Conservation (phyloP, 2,113 vertebrate species). For the Antechinus flavipes region DNA sequence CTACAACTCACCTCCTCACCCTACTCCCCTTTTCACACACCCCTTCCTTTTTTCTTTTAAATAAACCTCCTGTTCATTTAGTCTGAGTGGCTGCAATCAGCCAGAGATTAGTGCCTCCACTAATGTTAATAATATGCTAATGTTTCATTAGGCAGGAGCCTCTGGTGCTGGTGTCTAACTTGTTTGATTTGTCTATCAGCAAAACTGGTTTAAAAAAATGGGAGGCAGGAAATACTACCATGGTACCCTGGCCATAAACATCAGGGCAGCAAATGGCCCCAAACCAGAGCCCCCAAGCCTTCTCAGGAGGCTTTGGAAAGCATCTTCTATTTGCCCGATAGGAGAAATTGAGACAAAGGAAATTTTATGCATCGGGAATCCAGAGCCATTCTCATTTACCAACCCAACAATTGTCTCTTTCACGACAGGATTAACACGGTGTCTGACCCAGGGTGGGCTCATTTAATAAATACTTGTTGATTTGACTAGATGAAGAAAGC, state of each 20-base stretch:
- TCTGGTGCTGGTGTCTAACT: conserved; percentile 84
- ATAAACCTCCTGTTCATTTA: conserved; percentile 88
- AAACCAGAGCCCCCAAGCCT: no score
- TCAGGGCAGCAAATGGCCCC: neutral
- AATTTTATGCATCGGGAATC: neutral
- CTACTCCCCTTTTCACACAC: conserved; percentile 19
- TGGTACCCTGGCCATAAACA: neutral
- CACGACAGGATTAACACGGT: neutral
- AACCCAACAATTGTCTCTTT: neutral
- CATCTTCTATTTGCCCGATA: neutral
- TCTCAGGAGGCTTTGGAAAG: neutral
- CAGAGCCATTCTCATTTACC: accelerated
- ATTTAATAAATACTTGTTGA: neutral
- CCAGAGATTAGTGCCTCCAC: conserved; percentile 83
- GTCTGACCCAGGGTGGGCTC: neutral
- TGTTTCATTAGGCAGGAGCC: conserved; percentile 93
- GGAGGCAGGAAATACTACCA: neutral
- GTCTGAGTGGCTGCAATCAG: conserved; percentile 88
- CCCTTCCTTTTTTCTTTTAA: conserved; percentile 77
- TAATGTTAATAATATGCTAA: conserved; percentile 93
- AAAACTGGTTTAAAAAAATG: conserved; percentile 57
- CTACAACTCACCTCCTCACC: conserved; percentile 51
- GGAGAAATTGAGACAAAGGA: neutral
- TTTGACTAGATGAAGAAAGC: neutral
- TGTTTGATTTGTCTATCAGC: conserved; percentile 81